Evolutionary conservation across 2,888 invertebrate genomes (phyloP), one percentile per base, ranked within the genome.

Genomic region (Callimorpha dominula): DNA sequence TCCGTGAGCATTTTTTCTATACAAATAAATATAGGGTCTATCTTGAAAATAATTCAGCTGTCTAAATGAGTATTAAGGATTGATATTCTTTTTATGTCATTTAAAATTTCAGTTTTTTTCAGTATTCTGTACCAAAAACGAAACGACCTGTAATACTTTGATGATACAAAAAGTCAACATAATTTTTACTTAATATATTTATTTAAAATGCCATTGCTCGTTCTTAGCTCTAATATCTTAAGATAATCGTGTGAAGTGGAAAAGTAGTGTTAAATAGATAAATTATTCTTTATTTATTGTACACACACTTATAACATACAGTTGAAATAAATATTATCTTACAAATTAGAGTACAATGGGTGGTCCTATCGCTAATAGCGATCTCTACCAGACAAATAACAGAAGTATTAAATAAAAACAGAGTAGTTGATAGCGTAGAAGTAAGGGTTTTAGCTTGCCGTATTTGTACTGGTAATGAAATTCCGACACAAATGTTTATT

Each of bases 1-100:
- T 90, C 88, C 86, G 88, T 82, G 85, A 85, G 88, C 86, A 88
- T 79, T 86, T 86, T 88, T 60, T 60, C 60, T 88, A 86, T 87
- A 86, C 79, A 81, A 82, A 78, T 80, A 84, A 84, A 84, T 75
- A 74, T 82, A 78, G 73, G 31, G 76, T 77, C 65, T 79, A 74
- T 79, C 78, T 76, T 49, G 42, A 80, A 78, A 77, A 81, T 79
- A 76, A 78, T 76, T 80, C 78, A 71, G 66, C 76, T 82, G 84
- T 80, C 79, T 72, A 70, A 76, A 74, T 71, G 73, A 72, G 73
- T 85, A 74, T 73, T 75, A 67, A 65, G 68, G 70, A 75, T 74
- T 76, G 75, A 78, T 76, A 80, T 73, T 69, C 46, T 77, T 75
- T 77, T 67, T 54, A 40, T 42, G 70, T 54, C 43, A 69, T 42